phyloP scores from a whole-genome alignment of 1,140 invertebrate genomes.

The Dolichoris vasculosae region DNA sequence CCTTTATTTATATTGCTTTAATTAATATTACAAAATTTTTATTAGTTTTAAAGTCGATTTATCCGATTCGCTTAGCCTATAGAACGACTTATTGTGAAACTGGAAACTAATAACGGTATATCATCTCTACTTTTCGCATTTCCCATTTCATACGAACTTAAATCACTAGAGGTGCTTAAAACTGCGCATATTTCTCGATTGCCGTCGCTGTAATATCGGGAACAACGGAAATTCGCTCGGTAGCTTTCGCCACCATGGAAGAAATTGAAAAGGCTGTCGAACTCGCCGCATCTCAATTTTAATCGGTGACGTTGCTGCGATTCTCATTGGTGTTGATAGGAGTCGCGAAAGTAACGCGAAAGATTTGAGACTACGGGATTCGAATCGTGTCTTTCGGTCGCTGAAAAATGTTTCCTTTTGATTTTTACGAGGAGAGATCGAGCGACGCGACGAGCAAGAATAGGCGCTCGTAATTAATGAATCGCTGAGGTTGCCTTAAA shows the following conservation, averaged over 20 bases:
- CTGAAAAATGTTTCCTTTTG: conserved; percentile 9
- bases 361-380: not conserved
- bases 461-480: conserved; percentile 27
- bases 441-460: too few relatives aligned
- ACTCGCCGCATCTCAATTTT: not conserved
- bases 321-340: conserved; percentile 55
- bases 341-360: conserved; percentile 53
- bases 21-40: too few relatives aligned
- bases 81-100: not conserved
- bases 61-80: too few relatives aligned
- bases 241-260: not conserved
- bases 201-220: not conserved
- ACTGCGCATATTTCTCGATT: not conserved
- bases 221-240: not conserved
- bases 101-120: not conserved
- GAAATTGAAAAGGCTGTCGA: not conserved
- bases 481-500: not conserved
- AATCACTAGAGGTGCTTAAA: not conserved
- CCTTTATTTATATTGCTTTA: too few relatives aligned
- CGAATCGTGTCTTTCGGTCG: conserved; percentile 26
- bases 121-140: not conserved
- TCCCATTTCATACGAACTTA: not conserved
- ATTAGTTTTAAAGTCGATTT: too few relatives aligned
- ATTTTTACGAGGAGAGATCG: conserved; percentile 28
- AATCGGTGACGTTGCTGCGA: not conserved